Evolutionary conservation across 2,888 invertebrate species (phyloP).

Genomic region (Drosophila borborema): DNA sequence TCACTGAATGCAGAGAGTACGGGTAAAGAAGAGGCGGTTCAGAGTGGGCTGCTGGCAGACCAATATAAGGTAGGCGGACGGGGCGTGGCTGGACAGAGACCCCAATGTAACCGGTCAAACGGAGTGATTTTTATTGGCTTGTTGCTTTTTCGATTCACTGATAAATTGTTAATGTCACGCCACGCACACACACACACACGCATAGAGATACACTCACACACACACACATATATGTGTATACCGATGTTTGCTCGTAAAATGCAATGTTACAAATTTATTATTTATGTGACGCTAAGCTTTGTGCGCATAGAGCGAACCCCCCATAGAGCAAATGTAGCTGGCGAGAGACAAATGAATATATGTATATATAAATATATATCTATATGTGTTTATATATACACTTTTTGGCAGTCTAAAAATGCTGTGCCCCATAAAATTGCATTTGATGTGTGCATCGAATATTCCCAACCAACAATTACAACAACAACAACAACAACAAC

Average conservation of each 20-base stretch:
- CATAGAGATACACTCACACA: neutral
- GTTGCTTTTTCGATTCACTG: slow-evolving; percentile 79
- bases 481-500: neutral
- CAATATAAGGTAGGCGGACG: slow-evolving; percentile 5
- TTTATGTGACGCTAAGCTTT: slow-evolving; percentile 78
- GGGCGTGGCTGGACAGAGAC: slow-evolving; percentile 9
- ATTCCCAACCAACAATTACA: slow-evolving; percentile 37
- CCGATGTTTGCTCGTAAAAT: slow-evolving; percentile 55
- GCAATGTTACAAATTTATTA: slow-evolving; percentile 77
- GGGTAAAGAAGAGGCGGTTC: neutral
- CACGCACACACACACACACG: slow-evolving; percentile 45
- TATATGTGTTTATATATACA: neutral
- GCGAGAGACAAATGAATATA: slow-evolving; percentile 7
- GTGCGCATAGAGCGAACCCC: slow-evolving; percentile 38
- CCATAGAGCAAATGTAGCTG: slow-evolving; percentile 11
- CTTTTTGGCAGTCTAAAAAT: slow-evolving; percentile 43
- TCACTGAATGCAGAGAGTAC: neutral
- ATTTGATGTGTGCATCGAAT: slow-evolving; percentile 54
- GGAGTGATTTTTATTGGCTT: slow-evolving; percentile 79
- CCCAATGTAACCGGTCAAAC: slow-evolving; percentile 76
- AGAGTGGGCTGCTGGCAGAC: neutral
- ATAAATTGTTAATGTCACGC: slow-evolving; percentile 77
- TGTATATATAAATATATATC: neutral
- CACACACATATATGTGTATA: neutral
- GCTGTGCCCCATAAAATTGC: slow-evolving; percentile 50